Evolutionary conservation across 2,888 invertebrate genomes (phyloP), one percentile per base, ranked within the genome.

Genomic region (Neoitamus cyanurus): DNA sequence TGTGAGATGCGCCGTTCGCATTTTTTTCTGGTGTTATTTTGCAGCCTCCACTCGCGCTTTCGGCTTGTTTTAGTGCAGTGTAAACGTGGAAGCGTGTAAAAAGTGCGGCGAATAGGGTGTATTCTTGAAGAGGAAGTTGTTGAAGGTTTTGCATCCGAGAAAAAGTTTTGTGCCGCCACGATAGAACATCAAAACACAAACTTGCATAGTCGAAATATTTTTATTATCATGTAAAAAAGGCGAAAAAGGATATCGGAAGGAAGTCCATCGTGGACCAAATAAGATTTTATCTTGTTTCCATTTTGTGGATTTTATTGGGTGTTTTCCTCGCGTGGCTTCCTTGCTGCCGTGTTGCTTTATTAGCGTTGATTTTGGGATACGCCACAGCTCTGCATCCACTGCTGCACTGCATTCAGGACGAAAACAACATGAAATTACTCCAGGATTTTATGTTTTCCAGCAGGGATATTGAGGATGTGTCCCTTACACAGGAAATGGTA

Each of bases 381-480:
- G 9, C 37, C 13, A 37, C 37, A 5, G 37, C 9, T 2, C 11
- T 58, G 25, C 25, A 20, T 7, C 9, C 20, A 25, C 6, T 58
- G 25, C 20, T 25, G 25, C 58, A 25, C 25, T 9, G 20, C 2
- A 25, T 58, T 25, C 2, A 58, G 58, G 25, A 15, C 25, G 25
- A 58, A 15, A 58, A 7, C 20, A 25, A 25, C 88, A 91, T 91
- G 91, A 91, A 91, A 88, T 88, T 91, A 87, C 88, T 91, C 85
- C 89, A 91, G 87, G 91, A 91, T 87, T 90, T 91, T 87, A 89
- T 91, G 88, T 90, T 90, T 89, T 90, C 91, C 88, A 89, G 91
- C 88, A 90, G 92, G 88, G 90, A 90, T 87, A 90, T 91, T 84
- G 90, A 89, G 87, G 90, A 91, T 88, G 88, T 90, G 87, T 89